phyloP scores from a whole-genome alignment of 2,888 invertebrate genomes.

The Ophion obscuratus region DNA sequence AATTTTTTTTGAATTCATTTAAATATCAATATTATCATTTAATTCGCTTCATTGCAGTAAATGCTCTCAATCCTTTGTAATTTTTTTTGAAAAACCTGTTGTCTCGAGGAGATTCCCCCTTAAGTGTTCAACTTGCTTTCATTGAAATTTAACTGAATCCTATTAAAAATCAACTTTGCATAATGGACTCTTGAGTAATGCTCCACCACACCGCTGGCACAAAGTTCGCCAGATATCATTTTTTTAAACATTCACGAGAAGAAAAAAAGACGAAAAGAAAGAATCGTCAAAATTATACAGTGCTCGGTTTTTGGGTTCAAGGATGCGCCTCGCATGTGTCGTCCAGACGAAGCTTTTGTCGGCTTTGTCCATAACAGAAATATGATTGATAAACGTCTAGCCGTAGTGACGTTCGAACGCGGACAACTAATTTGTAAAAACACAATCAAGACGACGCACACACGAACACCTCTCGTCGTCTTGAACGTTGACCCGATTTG shows the following conservation, averaged over 20 bases:
- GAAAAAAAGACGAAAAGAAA: background rate
- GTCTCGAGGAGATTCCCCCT: too few species aligned
- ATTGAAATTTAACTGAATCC: background rate
- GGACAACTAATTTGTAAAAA: conserved; percentile 19
- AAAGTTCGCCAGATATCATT: background rate
- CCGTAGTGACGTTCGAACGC: background rate
- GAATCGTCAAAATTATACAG: background rate
- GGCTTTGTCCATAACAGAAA: conserved; percentile 7
- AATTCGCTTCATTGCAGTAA: too few species aligned
- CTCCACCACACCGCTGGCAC: background rate
- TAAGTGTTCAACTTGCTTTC: background rate
- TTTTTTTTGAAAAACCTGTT: too few species aligned
- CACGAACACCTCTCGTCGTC: background rate
- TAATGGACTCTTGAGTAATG: background rate
- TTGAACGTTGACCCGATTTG: conserved; percentile 21
- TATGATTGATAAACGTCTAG: background rate
- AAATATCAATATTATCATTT: too few species aligned
- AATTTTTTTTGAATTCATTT: too few species aligned
- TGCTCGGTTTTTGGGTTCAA: background rate
- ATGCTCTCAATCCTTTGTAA: too few species aligned
- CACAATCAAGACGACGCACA: background rate
- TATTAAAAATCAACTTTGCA: background rate
- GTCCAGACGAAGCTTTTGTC: background rate
- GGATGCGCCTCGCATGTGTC: background rate
- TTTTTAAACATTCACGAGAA: background rate